phyloP scores from a whole-genome alignment of 1,140 invertebrate species.

The Myzus persicae region DNA sequence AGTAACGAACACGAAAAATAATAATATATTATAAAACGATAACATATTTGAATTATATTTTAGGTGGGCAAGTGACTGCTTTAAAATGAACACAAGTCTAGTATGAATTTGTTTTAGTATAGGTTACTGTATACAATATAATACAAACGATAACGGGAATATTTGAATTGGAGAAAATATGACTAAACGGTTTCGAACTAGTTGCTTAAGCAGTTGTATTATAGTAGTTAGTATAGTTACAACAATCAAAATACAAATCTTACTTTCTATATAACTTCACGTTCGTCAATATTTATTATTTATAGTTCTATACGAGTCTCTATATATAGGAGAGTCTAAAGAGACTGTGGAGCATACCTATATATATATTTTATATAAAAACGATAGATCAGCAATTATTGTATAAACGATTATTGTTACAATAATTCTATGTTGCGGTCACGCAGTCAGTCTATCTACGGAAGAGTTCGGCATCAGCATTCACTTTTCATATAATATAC shows the following conservation, averaged over 20 bases:
- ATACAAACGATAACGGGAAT: conserved; percentile 1
- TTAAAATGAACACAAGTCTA: not conserved
- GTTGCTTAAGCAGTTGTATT: not conserved
- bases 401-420: not conserved
- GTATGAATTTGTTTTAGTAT: not conserved
- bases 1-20: not conserved
- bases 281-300: conserved; percentile 8
- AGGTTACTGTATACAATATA: not conserved
- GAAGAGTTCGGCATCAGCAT: not conserved
- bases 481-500: not conserved
- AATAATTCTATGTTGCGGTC: not conserved
- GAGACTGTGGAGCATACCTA: not conserved
- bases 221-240: not conserved
- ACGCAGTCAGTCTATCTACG: not conserved
- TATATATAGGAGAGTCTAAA: not conserved
- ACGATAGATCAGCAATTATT: conserved; percentile 16
- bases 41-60: not conserved
- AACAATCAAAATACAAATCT: conserved; percentile 11
- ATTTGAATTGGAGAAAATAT: conserved; percentile 6
- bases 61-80: not conserved
- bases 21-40: conserved; percentile 2
- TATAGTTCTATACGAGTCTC: not conserved
- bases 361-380: not conserved
- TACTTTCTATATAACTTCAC: conserved; percentile 27
- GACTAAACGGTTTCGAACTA: not conserved